Evolutionary conservation across 2,888 invertebrate genomes (phyloP).

Genomic region (Pocota personata): DNA sequence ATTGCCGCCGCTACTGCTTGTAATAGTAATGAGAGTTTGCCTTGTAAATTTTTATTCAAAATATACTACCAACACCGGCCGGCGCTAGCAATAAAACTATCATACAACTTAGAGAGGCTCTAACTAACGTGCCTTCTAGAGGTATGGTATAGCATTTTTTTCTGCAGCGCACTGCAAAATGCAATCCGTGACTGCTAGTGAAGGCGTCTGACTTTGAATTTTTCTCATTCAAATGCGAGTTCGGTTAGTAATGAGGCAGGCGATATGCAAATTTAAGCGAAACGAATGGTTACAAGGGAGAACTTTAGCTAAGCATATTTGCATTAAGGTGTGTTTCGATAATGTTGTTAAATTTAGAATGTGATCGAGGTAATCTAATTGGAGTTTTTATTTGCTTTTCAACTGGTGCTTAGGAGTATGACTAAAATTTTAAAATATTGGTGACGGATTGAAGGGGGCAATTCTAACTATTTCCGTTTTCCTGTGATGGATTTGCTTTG

Average conservation of each 20-base stretch:
- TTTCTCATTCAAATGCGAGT: constrained; percentile 60
- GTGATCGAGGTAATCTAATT: constrained; percentile 59
- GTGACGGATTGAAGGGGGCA: not conserved
- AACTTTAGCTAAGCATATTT: constrained; percentile 7
- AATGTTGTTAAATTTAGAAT: constrained; percentile 64
- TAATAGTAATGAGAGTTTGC: constrained; percentile 63
- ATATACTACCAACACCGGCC: constrained; percentile 54
- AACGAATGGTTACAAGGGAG: constrained; percentile 57
- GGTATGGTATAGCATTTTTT: not conserved
- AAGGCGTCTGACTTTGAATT: constrained; percentile 73
- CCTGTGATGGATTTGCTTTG: not conserved
- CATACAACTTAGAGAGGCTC: constrained; percentile 13
- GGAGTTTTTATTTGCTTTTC: constrained; percentile 28
- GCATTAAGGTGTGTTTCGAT: constrained; percentile 62
- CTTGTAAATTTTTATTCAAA: constrained; percentile 58
- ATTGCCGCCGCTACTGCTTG: constrained; percentile 1
- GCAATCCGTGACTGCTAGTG: constrained; percentile 53
- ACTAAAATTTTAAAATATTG: not conserved
- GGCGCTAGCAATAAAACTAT: constrained; percentile 59
- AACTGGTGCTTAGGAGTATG: not conserved
- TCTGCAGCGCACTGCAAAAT: not conserved
- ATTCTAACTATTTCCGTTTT: not conserved
- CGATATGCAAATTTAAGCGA: constrained; percentile 63
- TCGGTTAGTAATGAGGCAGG: constrained; percentile 66
- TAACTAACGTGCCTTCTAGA: constrained; percentile 7